A percentile compares a stretch with the other conserved stretches of the same genome.
These are phyloP conservation scores for Melinaea menophilus DNA, from an alignment of 2,888 invertebrate genomes.

Conservation along the genomic window DNA sequence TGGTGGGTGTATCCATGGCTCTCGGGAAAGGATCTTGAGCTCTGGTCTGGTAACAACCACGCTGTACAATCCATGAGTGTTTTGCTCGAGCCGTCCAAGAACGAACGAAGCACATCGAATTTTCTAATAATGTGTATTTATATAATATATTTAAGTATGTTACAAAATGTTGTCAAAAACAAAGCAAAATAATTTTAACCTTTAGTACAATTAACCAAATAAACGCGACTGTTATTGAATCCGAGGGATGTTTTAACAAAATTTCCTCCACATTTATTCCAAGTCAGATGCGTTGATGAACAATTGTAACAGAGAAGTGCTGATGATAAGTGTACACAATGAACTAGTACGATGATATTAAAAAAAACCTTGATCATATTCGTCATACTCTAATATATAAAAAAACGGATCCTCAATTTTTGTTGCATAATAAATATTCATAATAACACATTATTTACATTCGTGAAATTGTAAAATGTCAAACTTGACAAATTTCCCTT, in stretches of 20 bases:
- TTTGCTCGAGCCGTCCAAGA: constrained; percentile 60
- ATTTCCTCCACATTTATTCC: constrained; percentile 52
- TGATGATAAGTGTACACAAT: constrained; percentile 24
- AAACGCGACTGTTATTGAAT: constrained; percentile 48
- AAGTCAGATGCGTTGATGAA: constrained; percentile 50
- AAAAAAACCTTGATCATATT: neutral
- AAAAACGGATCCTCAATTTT: neutral
- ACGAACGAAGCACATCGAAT: constrained; percentile 66
- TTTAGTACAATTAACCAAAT: constrained; percentile 57
- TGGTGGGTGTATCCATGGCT: constrained; percentile 46
- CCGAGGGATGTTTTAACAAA: constrained; percentile 41
- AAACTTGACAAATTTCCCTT: neutral
- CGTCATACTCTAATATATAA: neutral
- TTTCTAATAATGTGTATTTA: constrained; percentile 41
- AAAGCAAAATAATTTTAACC: constrained; percentile 39
- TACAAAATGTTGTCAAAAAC: neutral
- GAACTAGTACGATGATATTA: constrained; percentile 17
- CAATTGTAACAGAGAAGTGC: constrained; percentile 61
- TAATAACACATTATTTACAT: neutral
- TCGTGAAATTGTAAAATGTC: neutral
- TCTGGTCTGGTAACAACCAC: constrained; percentile 58
- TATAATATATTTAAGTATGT: no score
- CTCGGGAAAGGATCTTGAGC: constrained; percentile 46
- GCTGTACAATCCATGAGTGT: constrained; percentile 66
- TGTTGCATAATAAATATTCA: neutral